Base-by-base conservation (phyloP, 1,140 invertebrate species). In the Pteromalus puparum region DNA sequence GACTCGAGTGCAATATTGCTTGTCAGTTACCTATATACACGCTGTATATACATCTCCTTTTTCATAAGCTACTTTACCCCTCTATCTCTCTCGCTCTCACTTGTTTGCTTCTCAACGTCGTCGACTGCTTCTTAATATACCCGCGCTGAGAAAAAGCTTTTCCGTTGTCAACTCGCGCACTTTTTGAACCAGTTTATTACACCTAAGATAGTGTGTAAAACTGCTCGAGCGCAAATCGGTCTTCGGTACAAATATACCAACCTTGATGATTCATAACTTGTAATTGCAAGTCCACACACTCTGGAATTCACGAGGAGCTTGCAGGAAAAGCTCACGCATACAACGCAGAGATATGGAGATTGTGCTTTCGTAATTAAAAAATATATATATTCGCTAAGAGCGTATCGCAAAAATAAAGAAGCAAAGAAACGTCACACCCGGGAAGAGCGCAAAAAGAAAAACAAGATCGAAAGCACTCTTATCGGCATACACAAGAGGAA, bases 1-100 rank as follows among this genome's bases (percentile, higher is more conserved):
- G 13, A 74, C 68, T 80, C 48, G 70, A 80, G 70, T 75, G 34
- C 70, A 79, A 80, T 80, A 77, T 83, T 72, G 73, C 82, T 77
- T 78, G 42, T 77, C 61, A 26, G 74, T 48, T 68, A 53, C n/a
- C 9, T 67, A 68, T 68, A 68, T n/a, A 42, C 61, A n/a, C 30
- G 72, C 30, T 34, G 30, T 34, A 34, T 15, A n/a, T 74, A 38
- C 34, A 24, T 26, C 65, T 72, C 68, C 75, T 72, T 70, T 70
- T 34, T 70, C 26, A 28, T 42, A 48, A 83, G 74, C 30, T 70
- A 70, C 72, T 83, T 26, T 70, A 61, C 28, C 5, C 1, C 6
- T 5, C 6, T 34, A 1, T 34, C 53, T 74, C 73, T 76, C 53
- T 76, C 46, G 12, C n/a, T 48, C 73, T 61, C 42, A 5, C 9